A percentile compares a stretch with the other conserved stretches of the same genome.
Conservation (phyloP, 2,797 vertebrate species). For the Threskiornis aethiopicus region DNA sequence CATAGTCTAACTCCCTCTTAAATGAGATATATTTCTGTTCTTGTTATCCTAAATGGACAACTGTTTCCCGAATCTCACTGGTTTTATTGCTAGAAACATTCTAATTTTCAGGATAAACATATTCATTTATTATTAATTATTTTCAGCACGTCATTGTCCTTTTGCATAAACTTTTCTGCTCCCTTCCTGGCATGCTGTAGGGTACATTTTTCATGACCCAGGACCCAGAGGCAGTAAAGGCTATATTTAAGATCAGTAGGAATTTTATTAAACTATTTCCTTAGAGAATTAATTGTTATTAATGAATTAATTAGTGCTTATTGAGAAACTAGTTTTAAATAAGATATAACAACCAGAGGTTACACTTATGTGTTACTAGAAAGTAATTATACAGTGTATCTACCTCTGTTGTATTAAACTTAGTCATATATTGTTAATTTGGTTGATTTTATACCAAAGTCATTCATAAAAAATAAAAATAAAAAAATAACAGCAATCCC, state of each 20-base stretch:
- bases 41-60: neutral
- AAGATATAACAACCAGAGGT: rapidly evolving
- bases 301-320: neutral
- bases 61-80: neutral
- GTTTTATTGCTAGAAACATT: neutral
- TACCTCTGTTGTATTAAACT: neutral
- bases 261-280: neutral
- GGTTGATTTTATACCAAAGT: neutral
- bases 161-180: neutral
- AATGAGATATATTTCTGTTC: neutral
- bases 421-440: neutral
- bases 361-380: rapidly evolving
- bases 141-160: neutral
- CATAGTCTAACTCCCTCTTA: rapidly evolving
- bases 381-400: neutral
- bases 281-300: neutral
- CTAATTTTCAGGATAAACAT: neutral
- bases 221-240: rapidly evolving
- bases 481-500: rapidly evolving
- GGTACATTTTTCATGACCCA: neutral
- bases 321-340: neutral
- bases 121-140: neutral
- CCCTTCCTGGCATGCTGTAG: neutral
- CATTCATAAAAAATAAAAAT: neutral
- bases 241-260: neutral